These are phyloP conservation scores for Romanomermis culicivorax DNA, from an alignment of 2,888 invertebrate genomes.

Conservation along the genomic window DNA sequence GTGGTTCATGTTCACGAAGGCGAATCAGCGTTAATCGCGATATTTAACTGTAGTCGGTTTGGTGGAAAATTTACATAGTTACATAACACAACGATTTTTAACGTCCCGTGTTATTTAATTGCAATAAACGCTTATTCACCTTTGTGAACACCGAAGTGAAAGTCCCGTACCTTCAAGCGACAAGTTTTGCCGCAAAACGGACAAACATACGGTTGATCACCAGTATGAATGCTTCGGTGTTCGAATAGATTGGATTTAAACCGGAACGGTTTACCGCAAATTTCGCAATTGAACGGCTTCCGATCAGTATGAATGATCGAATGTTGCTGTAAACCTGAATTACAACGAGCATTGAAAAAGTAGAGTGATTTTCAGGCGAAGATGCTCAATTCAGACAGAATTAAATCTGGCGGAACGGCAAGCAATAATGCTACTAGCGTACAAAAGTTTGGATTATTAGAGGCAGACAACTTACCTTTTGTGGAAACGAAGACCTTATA, in stretches of 20 bases:
- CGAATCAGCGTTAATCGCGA: too few relatives aligned
- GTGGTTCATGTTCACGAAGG: too few relatives aligned
- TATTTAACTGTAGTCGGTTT: too few relatives aligned
- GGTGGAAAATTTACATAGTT: too few relatives aligned
- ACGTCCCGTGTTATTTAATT: too few relatives aligned
- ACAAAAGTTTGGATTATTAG: too few relatives aligned
- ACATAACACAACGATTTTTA: too few relatives aligned
- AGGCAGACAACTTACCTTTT: constrained; percentile 25
- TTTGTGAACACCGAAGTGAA: neutral
- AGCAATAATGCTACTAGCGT: too few relatives aligned
- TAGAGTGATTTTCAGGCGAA: too few relatives aligned
- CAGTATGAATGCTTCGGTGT: constrained; percentile 24
- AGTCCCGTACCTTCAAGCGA: constrained; percentile 14
- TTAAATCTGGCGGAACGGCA: too few relatives aligned
- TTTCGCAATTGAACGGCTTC: constrained; percentile 26
- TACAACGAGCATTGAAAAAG: too few relatives aligned
- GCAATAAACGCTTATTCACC: neutral
- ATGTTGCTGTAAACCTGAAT: constrained; percentile 26
- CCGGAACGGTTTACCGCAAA: constrained; percentile 23
- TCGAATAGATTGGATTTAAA: constrained; percentile 29
- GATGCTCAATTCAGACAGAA: too few relatives aligned
- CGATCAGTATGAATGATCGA: constrained; percentile 29
- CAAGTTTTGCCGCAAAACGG: constrained; percentile 25
- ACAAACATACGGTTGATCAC: constrained; percentile 20
- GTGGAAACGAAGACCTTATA: constrained; percentile 27